Conservation (phyloP, 2,888 invertebrate genomes). For the Colletes collaris region DNA sequence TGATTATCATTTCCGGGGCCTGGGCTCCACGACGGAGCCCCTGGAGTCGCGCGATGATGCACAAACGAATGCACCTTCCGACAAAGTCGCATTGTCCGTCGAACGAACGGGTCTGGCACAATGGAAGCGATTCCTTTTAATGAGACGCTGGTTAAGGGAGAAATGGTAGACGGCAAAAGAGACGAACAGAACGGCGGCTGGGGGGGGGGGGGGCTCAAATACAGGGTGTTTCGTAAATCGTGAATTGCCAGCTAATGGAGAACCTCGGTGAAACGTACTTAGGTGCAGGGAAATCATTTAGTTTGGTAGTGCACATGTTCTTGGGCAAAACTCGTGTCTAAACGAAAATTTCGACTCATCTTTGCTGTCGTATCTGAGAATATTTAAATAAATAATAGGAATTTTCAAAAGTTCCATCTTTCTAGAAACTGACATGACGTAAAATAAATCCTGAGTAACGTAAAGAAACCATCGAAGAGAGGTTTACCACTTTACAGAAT, state of each 20-base stretch:
- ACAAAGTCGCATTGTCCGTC: conserved; percentile 77
- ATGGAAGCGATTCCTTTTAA: conserved; percentile 76
- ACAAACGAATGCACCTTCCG: conserved; percentile 53
- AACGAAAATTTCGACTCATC: no score
- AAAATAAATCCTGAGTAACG: no score
- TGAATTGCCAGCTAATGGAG: conserved; percentile 26
- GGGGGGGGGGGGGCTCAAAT: neutral
- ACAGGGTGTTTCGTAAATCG: conserved; percentile 36
- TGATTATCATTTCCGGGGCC: conserved; percentile 59
- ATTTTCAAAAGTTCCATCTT: no score
- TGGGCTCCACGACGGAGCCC: conserved; percentile 13
- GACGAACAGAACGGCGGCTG: neutral
- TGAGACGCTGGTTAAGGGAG: conserved; percentile 73
- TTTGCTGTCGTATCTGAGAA: no score
- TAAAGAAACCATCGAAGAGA: no score
- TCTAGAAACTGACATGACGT: no score
- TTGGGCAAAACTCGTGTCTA: neutral
- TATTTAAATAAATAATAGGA: no score
- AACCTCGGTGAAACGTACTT: conserved; percentile 11
- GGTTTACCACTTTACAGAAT: no score
- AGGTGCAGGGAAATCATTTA: neutral
- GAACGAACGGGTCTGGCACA: conserved; percentile 69
- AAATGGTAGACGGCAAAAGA: conserved; percentile 42
- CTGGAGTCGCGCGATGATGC: conserved; percentile 27
- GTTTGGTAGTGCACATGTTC: neutral